These are phyloP conservation scores for Mellivora capensis DNA, from an alignment of 2,113 vertebrate genomes.

Conservation along the genomic window DNA sequence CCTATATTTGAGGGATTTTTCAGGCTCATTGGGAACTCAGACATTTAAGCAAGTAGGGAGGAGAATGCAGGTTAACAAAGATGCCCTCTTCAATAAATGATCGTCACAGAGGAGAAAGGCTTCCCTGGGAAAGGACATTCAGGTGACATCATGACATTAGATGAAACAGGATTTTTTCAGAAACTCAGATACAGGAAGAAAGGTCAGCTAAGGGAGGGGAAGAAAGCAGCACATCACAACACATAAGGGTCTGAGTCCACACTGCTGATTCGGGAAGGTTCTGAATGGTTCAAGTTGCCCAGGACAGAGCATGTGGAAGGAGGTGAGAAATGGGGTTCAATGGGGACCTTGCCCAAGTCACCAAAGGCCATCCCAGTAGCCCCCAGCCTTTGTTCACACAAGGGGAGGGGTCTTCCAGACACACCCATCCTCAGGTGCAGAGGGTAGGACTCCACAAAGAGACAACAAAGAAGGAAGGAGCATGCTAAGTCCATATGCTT, in stretches of 20 bases:
- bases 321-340: rapidly evolving
- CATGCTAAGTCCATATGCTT: too few relatives aligned
- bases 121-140: not conserved
- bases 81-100: rapidly evolving
- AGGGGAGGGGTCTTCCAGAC: rapidly evolving
- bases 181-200: not conserved
- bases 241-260: not conserved
- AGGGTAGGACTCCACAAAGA: not conserved
- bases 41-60: too few relatives aligned
- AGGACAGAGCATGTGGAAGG: rapidly evolving
- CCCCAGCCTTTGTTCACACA: not conserved
- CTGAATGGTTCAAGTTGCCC: not conserved
- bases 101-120: rapidly evolving
- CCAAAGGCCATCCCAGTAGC: not conserved
- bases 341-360: too few relatives aligned
- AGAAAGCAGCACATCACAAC: rapidly evolving
- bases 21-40: not conserved
- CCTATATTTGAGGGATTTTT: not conserved
- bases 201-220: not conserved
- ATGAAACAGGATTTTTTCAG: rapidly evolving
- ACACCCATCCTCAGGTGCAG: rapidly evolving
- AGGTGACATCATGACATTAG: not conserved
- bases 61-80: rapidly evolving
- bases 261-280: not conserved
- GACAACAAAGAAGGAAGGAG: not conserved